Percentiles rank a stretch among this genome's conserved stretches.
Evolutionary conservation across 2,888 invertebrate genomes (phyloP).

Genomic region (Clivina fossor): DNA sequence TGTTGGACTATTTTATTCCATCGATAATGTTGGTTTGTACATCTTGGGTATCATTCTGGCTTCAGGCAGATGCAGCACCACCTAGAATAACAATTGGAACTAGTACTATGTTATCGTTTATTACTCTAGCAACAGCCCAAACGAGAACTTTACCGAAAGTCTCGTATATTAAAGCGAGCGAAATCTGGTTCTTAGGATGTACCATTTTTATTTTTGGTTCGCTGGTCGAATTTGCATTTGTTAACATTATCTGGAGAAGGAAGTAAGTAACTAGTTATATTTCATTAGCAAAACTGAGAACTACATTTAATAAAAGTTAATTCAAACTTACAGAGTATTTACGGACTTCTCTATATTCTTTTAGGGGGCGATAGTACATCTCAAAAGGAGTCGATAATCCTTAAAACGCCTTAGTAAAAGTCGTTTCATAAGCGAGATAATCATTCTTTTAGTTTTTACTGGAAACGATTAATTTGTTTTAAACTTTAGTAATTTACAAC

Average conservation of each 20-base stretch:
- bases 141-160: slow-evolving; percentile 85
- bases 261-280: slow-evolving; percentile 65
- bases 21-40: slow-evolving; percentile 84
- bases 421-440: too few relatives aligned
- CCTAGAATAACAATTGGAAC: slow-evolving; percentile 81
- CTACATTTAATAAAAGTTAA: too few relatives aligned
- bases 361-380: too few relatives aligned
- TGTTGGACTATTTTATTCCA: slow-evolving; percentile 87
- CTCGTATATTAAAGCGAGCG: slow-evolving; percentile 86
- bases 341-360: too few relatives aligned
- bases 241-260: slow-evolving; percentile 84
- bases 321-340: too few relatives aligned
- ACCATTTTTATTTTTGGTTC: slow-evolving; percentile 83
- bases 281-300: too few relatives aligned
- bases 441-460: too few relatives aligned
- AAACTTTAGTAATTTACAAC: too few relatives aligned
- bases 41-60: slow-evolving; percentile 89
- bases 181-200: slow-evolving; percentile 87
- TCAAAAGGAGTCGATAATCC: too few relatives aligned
- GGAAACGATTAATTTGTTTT: too few relatives aligned
- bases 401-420: too few relatives aligned
- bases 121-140: slow-evolving; percentile 81
- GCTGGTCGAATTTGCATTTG: slow-evolving; percentile 85
- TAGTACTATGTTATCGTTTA: slow-evolving; percentile 84
- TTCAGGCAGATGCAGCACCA: slow-evolving; percentile 82